These are phyloP conservation scores for Tolypeutes matacus DNA, from an alignment of 2,797 vertebrate genomes.

Conservation along the genomic window DNA sequence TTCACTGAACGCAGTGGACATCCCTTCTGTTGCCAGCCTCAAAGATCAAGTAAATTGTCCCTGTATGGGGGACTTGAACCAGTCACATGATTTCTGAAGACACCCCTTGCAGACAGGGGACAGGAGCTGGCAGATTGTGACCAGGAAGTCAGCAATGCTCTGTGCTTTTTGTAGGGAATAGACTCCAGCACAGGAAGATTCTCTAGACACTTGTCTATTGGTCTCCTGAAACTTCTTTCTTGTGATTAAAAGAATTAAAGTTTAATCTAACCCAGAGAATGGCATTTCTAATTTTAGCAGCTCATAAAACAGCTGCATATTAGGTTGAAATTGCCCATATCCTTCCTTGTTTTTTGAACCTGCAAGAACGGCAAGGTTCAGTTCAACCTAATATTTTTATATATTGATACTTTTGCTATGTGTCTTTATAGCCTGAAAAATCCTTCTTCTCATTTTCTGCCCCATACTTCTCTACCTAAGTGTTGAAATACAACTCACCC, in stretches of 20 bases:
- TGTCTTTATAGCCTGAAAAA: neutral
- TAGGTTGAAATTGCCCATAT: neutral
- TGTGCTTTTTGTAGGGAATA: neutral
- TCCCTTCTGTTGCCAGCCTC: neutral
- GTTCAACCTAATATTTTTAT: neutral
- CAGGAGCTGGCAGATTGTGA: neutral
- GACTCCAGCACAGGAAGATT: neutral
- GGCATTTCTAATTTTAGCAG: neutral
- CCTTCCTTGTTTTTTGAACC: neutral
- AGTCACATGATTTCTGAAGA: accelerated
- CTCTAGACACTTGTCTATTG: neutral
- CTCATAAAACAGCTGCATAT: neutral
- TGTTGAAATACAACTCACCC: neutral
- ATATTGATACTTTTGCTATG: neutral
- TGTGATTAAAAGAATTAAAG: conserved; percentile 23
- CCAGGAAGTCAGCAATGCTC: neutral
- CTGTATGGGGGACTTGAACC: neutral
- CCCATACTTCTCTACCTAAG: neutral
- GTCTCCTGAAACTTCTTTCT: neutral
- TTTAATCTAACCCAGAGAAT: conserved; percentile 19
- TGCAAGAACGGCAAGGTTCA: neutral
- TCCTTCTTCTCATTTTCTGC: neutral
- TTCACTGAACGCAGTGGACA: neutral
- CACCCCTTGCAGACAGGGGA: neutral
- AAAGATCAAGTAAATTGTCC: neutral